A percentile compares a stretch with the other conserved stretches of the same genome.
Evolutionary conservation across 2,797 vertebrate genomes (phyloP).

Genomic region (Ciconia nigra): DNA sequence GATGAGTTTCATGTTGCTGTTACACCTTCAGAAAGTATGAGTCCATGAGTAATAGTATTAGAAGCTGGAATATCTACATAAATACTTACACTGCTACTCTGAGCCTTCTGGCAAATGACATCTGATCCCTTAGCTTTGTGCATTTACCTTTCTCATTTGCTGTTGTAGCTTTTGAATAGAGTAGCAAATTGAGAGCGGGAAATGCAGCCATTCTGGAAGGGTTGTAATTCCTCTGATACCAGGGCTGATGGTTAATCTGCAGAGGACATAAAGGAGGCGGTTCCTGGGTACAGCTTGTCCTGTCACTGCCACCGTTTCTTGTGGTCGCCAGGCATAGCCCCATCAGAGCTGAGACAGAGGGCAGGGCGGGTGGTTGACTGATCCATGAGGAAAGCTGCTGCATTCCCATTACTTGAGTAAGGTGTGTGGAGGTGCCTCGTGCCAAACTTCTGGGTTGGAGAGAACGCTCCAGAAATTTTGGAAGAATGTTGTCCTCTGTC

Average conservation of each 20-base stretch:
- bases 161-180: neutral
- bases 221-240: too few species aligned
- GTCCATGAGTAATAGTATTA: neutral
- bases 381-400: fast-evolving
- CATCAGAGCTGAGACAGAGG: neutral
- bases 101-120: neutral
- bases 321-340: neutral
- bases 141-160: neutral
- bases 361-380: fast-evolving
- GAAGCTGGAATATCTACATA: neutral
- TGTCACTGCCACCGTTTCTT: fast-evolving
- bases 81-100: neutral
- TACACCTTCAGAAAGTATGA: neutral
- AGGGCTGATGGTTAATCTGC: neutral
- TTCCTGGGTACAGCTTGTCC: too few species aligned
- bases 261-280: too few species aligned
- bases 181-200: neutral
- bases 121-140: neutral
- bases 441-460: neutral
- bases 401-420: fast-evolving
- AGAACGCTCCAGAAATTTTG: neutral
- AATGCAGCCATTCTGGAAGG: fast-evolving
- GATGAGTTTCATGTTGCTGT: neutral
- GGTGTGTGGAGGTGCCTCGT: neutral
- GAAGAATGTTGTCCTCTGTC: neutral